Conservation (phyloP, 1,140 invertebrate genomes). For the Acromyrmex charruanus region DNA sequence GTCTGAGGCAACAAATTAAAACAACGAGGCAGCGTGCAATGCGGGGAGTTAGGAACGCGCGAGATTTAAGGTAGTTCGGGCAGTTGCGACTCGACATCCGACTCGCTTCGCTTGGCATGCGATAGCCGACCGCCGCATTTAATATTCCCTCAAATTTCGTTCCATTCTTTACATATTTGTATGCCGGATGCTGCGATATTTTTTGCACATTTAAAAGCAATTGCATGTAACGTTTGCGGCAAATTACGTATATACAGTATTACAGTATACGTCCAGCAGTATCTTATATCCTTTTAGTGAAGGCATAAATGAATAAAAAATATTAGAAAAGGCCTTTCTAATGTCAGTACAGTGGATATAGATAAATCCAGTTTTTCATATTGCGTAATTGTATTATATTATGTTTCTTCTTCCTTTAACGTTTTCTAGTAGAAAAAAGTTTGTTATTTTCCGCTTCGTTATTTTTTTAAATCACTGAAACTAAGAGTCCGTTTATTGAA, state of each 20-base stretch:
- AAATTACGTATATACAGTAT: not conserved
- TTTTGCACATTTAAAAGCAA: conserved; percentile 38
- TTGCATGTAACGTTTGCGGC: not conserved
- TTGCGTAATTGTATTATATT: not conserved
- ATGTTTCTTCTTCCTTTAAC: not conserved
- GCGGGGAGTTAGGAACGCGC: conserved; percentile 1
- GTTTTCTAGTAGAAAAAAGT: not conserved
- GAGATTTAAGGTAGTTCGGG: conserved; percentile 60
- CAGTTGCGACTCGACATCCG: conserved; percentile 47
- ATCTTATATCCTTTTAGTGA: not conserved
- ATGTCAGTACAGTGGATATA: not conserved
- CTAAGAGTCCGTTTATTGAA: not conserved
- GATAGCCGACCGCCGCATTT: conserved; percentile 44
- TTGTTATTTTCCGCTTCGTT: not conserved
- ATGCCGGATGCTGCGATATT: conserved; percentile 34
- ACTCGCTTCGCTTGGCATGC: conserved; percentile 18
- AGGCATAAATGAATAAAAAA: not conserved
- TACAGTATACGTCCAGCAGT: not conserved
- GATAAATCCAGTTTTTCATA: not conserved
- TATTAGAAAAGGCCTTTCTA: not conserved
- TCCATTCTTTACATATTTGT: conserved; percentile 44
- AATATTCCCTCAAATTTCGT: conserved; percentile 53
- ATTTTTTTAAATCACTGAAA: not conserved
- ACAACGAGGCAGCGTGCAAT: conserved; percentile 44
- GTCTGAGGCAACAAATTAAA: conserved; percentile 75